phyloP scores from a whole-genome alignment of 2,888 invertebrate species.

The Pogonocherus hispidulus region DNA sequence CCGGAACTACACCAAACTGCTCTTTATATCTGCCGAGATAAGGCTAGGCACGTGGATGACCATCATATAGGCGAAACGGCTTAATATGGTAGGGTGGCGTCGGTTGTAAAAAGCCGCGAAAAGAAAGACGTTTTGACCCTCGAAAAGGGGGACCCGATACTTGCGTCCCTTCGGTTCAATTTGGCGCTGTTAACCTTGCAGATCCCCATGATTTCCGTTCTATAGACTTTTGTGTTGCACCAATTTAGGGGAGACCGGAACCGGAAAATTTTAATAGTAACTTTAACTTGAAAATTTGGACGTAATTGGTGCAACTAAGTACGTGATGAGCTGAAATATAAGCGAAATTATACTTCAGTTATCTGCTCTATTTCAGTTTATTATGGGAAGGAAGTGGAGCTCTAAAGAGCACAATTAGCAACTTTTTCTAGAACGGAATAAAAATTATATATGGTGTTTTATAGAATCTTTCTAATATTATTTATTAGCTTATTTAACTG shows the following conservation, averaged over 20 bases:
- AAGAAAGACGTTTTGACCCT: constrained; percentile 65
- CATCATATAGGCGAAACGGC: constrained; percentile 53
- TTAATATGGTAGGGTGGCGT: constrained; percentile 56
- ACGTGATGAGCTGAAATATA: not conserved
- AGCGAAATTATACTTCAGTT: no score
- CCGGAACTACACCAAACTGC: constrained; percentile 49
- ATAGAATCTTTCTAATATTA: no score
- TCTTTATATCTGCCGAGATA: constrained; percentile 53
- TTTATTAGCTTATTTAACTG: no score
- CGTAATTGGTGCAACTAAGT: not conserved
- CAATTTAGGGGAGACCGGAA: constrained; percentile 34
- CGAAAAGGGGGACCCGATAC: constrained; percentile 52
- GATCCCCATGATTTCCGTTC: constrained; percentile 45
- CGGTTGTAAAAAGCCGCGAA: constrained; percentile 64
- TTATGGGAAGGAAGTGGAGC: no score
- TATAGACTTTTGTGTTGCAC: constrained; percentile 33
- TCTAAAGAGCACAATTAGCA: no score
- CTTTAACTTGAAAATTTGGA: not conserved
- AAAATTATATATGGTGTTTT: no score
- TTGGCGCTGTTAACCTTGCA: constrained; percentile 63
- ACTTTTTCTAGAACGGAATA: no score
- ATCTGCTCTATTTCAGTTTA: no score
- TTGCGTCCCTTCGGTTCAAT: constrained; percentile 62
- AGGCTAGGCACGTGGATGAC: constrained; percentile 48
- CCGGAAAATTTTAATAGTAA: constrained; percentile 5